Base-by-base conservation (phyloP, 2,888 invertebrate species). In the Vesta saturnalis region DNA sequence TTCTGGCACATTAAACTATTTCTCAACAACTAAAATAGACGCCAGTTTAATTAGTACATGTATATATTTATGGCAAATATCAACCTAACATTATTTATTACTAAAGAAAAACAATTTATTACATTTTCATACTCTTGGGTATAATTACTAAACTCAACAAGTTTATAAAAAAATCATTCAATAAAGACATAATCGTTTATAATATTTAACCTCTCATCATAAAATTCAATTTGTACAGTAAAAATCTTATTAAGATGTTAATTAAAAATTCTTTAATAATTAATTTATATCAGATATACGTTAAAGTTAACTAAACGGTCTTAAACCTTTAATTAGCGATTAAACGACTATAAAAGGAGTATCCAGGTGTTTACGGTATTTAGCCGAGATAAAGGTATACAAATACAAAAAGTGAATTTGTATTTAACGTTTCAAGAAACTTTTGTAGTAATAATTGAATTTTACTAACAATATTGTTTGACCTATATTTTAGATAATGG, bases 61-160 rank as follows among this genome's bases (percentile, higher is more conserved):
- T 78, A 77, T n/a, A n/a, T 78, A 79, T 78, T 79, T 79, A 78
- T 75, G 74, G 69, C 67, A 73, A 79, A 79, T 78, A 78, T 79
- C 78, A 76, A 78, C 78, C 49, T 23, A 60, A 30, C 49, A 60
- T 60, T 60, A 60, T 60, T 60, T 60, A 60, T 49, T 23, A 14
- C 60, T 49, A 12, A 35, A 18, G 19, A 22, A 43, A n/a, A n/a
- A 49, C 49, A 52, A 60, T 60, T 60, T 60, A 60, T 60, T 49
- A 60, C 49, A 47, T 35, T 46, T 60, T 49, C 14, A 52, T 30
- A 52, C 49, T 39, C 39, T 39, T 39, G 12, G 12, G 2, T 8
- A 12, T 39, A 39, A 39, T 39, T 39, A 39, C 39, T 39, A n/a
- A 39, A 39, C 39, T 39, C 4, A 8, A 8, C 23, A 23, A 23